Evolutionary conservation across 1,140 invertebrate species (phyloP), one percentile per base, ranked within the genome.

Genomic region (Octopus bimaculoides): DNA sequence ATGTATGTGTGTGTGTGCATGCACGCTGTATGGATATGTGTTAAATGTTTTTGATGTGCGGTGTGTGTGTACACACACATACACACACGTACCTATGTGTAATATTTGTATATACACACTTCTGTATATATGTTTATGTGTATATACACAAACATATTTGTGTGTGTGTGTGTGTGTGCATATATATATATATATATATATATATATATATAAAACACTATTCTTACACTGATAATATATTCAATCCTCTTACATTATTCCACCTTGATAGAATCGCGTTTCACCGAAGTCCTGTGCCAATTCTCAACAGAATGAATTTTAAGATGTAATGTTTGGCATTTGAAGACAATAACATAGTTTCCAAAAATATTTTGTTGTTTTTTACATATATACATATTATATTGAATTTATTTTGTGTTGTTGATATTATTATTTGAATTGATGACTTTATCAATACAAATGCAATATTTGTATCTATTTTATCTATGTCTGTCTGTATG

Each of bases 141-240:
- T 61, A 54, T 80, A 74, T 80, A 52, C 54, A 56, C 71, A 26
- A 79, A 77, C 71, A 52, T 79, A 52, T 79, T 56, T 79, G 5
- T 78, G 75, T n/a, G 74, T 53, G 79, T 55, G 74, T 71, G 17
- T 77, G 74, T 80, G 55, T 52, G 61, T 79, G 52, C 52, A 5
- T 74, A 14, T 74, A 4, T 77, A 41, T 79, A 14, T 75, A 12
- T 79, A 20, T 74, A 10, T 79, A 52, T 52, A 53, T 71, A 52
- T 76, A 41, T 79, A 69, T 76, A 77, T 81, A 41, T 74, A 56
- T 54, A 61, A 66, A 74, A 79, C 1, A 66, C 53, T 7, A 5
- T 8, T 6, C 12, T 9, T 75, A 55, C 52, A 55, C 17, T 14
- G 76, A 20, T 17, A 55, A 55, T 54, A 41, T 77, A 66, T 71